Base-by-base conservation (phyloP, 92 coral and sea anemone species). In the Porites cylindrica region DNA sequence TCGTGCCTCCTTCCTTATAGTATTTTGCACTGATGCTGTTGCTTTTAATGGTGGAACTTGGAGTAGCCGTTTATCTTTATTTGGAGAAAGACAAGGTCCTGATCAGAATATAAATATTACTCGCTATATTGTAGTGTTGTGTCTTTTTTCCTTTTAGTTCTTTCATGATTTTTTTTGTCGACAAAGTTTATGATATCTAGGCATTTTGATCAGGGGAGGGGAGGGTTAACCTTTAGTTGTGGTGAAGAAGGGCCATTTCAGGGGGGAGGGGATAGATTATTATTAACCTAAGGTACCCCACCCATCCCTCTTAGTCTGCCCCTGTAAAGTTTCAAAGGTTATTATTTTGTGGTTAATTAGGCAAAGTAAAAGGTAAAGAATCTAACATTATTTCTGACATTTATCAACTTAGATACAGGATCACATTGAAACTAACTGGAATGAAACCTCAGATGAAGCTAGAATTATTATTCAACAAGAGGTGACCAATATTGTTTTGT, bases 401-500 rank as follows among this genome's bases (percentile, higher is more conserved):
- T 86, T 43, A 2, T 11, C 66, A 13, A 16, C 5, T 18, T 18
- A 94, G 98, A 82, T 94, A 19, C 72, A 80, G 29, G 91, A 85
- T 9, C 89, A 90, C n/a, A 80, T 94, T 32, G 78, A 72, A 14
- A 19, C 62, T 6, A 92, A 88, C 90, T 94, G 98, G 98, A 92
- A 94, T 75, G 70, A 85, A 54, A 94, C 98, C 7, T 72, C 86
- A 1, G 98, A 94, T 74, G 91, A 85, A 75, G 81, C 88, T 61
- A 90, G 98, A 78, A 92, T 90, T 47, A 72, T 92, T 11, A 90
- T 94, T 81, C 98, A 94, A 65, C 59, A 88, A 56, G 87, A 92
- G 94, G 98, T 94, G 72, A 53, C 53, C 29, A 19, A 1, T 13
- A 38, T 59, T 19, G 10, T 38, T 83, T 21, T 26, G 13, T 38